These are phyloP conservation scores for Puffinus mauretanicus DNA, from an alignment of 2,113 vertebrate genomes.

Conservation along the genomic window DNA sequence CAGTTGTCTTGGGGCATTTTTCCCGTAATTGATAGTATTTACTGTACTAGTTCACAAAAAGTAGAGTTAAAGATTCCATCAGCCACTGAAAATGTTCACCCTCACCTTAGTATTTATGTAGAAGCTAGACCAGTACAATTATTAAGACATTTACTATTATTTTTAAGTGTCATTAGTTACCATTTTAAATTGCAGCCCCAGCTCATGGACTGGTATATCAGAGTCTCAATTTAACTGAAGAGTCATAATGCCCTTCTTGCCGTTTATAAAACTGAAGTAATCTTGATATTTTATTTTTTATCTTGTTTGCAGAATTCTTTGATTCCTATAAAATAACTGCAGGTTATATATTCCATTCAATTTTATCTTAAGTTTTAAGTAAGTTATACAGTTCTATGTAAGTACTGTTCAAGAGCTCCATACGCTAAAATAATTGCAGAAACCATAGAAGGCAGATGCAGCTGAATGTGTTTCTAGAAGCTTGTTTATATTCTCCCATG, in stretches of 20 bases:
- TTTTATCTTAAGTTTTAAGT: not conserved
- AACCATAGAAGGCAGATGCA: not conserved
- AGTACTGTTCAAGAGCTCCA: not conserved
- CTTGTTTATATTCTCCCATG: slow-evolving; percentile 36
- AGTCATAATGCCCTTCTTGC: not conserved
- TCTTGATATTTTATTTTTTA: not conserved
- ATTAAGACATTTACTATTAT: slow-evolving; percentile 59
- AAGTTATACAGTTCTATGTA: not conserved
- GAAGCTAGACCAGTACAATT: slow-evolving; percentile 71
- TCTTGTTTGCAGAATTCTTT: not conserved
- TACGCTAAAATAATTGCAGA: not conserved
- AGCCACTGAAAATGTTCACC: slow-evolving; percentile 44
- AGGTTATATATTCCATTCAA: not conserved
- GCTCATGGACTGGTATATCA: not conserved
- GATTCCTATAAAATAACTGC: not conserved
- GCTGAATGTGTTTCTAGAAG: slow-evolving; percentile 58
- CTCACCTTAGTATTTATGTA: slow-evolving; percentile 19
- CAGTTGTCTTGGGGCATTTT: slow-evolving; percentile 6
- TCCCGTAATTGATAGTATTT: slow-evolving; percentile 24
- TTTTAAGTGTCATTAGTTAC: not conserved
- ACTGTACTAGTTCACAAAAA: slow-evolving; percentile 14
- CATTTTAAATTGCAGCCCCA: not conserved
- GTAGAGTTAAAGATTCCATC: slow-evolving; percentile 21
- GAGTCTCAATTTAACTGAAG: not conserved
- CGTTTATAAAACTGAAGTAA: not conserved